Percentiles rank a stretch among this genome's conserved stretches.
Evolutionary conservation across 2,888 invertebrate genomes (phyloP).

Genomic region (Apomyelois bistriatella): DNA sequence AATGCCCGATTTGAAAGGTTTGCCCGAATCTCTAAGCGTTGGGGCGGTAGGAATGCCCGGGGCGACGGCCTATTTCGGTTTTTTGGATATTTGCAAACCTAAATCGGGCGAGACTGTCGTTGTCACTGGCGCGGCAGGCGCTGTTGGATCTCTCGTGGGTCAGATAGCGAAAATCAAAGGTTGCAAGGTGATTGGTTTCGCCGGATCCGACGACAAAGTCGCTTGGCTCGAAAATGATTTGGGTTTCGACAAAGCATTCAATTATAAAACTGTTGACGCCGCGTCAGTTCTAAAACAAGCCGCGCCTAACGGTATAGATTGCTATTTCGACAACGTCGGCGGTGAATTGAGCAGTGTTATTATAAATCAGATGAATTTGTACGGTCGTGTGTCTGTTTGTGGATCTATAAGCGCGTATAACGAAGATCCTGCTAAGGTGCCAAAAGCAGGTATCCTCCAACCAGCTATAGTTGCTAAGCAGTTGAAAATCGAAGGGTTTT

Average conservation of each 20-base stretch:
- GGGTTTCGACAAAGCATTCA: conserved; percentile 83
- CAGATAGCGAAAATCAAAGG: conserved; percentile 85
- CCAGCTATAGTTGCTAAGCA: conserved; percentile 73
- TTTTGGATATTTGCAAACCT: conserved; percentile 82
- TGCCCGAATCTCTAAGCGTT: conserved; percentile 69
- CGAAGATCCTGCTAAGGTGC: conserved; percentile 26
- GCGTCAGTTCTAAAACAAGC: conserved; percentile 73
- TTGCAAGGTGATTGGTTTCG: conserved; percentile 80
- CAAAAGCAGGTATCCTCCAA: conserved; percentile 62
- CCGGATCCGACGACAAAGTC: conserved; percentile 84
- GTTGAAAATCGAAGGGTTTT: conserved; percentile 81
- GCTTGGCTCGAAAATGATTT: conserved; percentile 81
- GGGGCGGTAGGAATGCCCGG: conserved; percentile 83
- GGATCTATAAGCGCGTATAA: conserved; percentile 80
- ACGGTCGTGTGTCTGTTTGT: conserved; percentile 79
- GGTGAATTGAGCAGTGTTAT: conserved; percentile 80
- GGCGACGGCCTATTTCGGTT: conserved; percentile 84
- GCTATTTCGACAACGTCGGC: conserved; percentile 87
- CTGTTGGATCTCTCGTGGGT: conserved; percentile 85
- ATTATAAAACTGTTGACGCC: conserved; percentile 82
- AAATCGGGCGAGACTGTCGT: conserved; percentile 83
- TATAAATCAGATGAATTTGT: conserved; percentile 78
- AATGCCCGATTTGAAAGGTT: conserved; percentile 72
- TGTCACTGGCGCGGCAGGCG: conserved; percentile 85
- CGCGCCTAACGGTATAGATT: conserved; percentile 84